phyloP scores from a whole-genome alignment of 2,888 invertebrate genomes.

The Meganola albula region DNA sequence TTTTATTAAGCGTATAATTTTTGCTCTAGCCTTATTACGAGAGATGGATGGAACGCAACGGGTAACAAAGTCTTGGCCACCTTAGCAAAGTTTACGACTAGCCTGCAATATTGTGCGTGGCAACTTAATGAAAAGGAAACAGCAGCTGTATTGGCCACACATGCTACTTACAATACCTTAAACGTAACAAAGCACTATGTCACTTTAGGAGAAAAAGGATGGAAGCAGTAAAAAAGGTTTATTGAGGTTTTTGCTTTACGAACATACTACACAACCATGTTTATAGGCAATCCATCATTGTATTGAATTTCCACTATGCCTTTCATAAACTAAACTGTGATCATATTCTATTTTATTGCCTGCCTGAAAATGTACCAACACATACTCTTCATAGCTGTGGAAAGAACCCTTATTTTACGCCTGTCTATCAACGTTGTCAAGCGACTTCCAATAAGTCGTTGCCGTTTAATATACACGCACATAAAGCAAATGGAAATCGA shows the following conservation, averaged over 20 bases:
- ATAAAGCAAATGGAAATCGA: constrained; percentile 27
- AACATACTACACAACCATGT: neutral
- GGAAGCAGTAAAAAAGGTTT: neutral
- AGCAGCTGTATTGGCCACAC: constrained; percentile 43
- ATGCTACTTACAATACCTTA: constrained; percentile 35
- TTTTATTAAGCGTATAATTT: constrained; percentile 65
- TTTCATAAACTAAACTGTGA: no score
- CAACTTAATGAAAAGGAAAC: constrained; percentile 70
- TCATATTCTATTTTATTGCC: no score
- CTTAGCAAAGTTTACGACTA: constrained; percentile 59
- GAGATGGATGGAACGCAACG: constrained; percentile 33
- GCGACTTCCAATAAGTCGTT: constrained; percentile 19
- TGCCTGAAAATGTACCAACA: no score
- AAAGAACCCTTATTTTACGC: constrained; percentile 14
- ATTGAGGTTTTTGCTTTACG: neutral
- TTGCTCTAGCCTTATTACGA: constrained; percentile 58
- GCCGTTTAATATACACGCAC: constrained; percentile 20
- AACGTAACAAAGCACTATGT: constrained; percentile 21
- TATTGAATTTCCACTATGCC: no score
- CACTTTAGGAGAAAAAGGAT: neutral
- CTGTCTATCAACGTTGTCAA: constrained; percentile 24
- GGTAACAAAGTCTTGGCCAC: constrained; percentile 43
- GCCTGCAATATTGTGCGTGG: constrained; percentile 67
- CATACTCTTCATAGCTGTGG: no score
- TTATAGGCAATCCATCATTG: no score